Evolutionary conservation across 2,113 vertebrate genomes (phyloP).

Genomic region (Macquaria ambigua): DNA sequence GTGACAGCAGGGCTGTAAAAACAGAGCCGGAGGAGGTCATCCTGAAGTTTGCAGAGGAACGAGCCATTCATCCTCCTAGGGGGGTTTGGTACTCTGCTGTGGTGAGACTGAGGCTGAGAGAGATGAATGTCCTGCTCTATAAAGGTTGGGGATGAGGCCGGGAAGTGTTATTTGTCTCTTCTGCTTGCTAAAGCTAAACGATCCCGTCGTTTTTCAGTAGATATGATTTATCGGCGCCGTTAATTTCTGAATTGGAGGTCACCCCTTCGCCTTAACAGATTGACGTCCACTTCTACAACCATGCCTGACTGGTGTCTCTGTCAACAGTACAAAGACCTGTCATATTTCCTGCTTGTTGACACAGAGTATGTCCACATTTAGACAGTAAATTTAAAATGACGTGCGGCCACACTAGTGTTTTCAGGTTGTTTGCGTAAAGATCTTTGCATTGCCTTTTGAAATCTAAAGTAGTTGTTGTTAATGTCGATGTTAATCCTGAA

Average conservation of each 20-base stretch:
- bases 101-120: constrained; percentile 33
- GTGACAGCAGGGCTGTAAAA: constrained; percentile 65
- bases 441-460: neutral
- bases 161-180: constrained; percentile 67
- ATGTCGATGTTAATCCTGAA: neutral
- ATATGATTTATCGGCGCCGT: constrained; percentile 71
- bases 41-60: constrained; percentile 60
- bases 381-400: neutral
- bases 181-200: constrained; percentile 49
- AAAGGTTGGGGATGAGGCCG: constrained; percentile 50
- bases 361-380: neutral
- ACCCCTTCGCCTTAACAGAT: constrained; percentile 30
- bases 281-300: constrained; percentile 41
- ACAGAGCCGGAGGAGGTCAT: constrained; percentile 65
- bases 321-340: constrained; percentile 16
- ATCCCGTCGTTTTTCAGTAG: constrained; percentile 36
- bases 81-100: constrained; percentile 24
- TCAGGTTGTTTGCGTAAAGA: neutral
- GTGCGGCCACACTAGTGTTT: neutral
- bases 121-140: constrained; percentile 64
- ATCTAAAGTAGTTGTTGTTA: neutral
- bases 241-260: constrained; percentile 60
- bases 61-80: constrained; percentile 58
- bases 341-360: constrained; percentile 32
- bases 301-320: constrained; percentile 23